Percentiles rank a stretch among this genome's conserved stretches.
phyloP scores from a whole-genome alignment of 1,140 invertebrate genomes.

The Scaptodrosophila lebanonensis region DNA sequence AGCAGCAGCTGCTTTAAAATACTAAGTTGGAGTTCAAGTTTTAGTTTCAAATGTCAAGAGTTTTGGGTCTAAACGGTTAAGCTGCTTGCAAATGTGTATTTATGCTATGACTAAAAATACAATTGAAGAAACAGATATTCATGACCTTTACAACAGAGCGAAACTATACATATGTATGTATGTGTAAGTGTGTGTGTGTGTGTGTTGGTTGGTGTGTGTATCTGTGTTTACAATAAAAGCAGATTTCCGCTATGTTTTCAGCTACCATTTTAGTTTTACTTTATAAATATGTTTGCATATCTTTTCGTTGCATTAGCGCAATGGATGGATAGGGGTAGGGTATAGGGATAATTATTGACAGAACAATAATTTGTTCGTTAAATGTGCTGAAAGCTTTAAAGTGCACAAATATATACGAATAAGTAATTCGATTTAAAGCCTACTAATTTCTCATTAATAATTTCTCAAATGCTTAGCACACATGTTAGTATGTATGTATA shows the following conservation, averaged over 20 bases:
- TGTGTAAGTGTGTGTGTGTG: conserved; percentile 17
- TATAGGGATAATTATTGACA: background rate
- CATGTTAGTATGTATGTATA: conserved; percentile 50
- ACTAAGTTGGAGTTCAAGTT: too few species aligned
- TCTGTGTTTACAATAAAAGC: conserved; percentile 51
- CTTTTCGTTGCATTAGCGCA: background rate
- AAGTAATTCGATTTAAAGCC: conserved; percentile 9
- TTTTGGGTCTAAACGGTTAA: too few species aligned
- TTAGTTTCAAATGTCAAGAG: too few species aligned
- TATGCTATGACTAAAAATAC: conserved; percentile 25
- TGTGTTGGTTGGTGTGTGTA: conserved; percentile 9
- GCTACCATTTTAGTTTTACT: conserved; percentile 26
- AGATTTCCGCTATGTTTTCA: conserved; percentile 28
- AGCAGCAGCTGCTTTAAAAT: too few species aligned
- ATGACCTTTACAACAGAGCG: conserved; percentile 42
- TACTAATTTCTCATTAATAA: too few species aligned
- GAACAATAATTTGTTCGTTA: conserved; percentile 67
- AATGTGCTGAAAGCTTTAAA: conserved; percentile 70
- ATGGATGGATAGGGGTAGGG: too few species aligned
- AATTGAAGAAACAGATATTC: conserved; percentile 33
- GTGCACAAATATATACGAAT: conserved; percentile 60
- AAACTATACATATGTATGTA: conserved; percentile 49
- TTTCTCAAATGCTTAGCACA: conserved; percentile 4
- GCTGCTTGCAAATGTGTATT: too few species aligned
- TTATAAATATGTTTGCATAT: conserved; percentile 12